These are phyloP conservation scores for Taxidea taxus DNA, from an alignment of 2,113 vertebrate species.

Conservation along the genomic window DNA sequence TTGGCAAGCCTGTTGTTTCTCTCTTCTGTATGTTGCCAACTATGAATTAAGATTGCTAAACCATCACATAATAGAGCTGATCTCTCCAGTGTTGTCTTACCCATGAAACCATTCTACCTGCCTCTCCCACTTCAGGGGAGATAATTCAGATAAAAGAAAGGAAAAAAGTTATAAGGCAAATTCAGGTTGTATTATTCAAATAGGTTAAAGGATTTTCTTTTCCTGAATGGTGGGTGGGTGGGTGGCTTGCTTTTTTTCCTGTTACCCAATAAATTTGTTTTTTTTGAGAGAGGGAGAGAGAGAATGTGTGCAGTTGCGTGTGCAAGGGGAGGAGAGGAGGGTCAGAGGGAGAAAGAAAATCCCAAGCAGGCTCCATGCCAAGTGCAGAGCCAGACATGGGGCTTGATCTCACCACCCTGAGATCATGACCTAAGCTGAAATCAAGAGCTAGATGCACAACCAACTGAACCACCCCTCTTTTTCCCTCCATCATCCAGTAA, in stretches of 20 bases:
- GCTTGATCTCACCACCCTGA: no score
- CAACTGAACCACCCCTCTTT: no score
- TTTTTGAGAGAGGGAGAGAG: neutral
- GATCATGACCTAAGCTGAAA: no score
- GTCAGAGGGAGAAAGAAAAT: no score
- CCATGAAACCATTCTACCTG: neutral
- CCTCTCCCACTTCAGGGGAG: neutral
- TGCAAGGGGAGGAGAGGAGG: no score
- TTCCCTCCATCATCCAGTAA: no score
- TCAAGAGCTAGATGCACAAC: no score
- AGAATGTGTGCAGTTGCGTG: no score
- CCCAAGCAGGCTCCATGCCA: no score
- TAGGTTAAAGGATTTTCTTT: constrained; percentile 6
- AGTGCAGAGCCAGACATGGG: no score
- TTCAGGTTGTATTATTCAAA: neutral
- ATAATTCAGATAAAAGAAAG: neutral
- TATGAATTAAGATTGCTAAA: constrained; percentile 1
- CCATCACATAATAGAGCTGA: neutral
- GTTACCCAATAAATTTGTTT: neutral
- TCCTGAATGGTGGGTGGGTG: neutral
- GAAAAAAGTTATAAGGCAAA: neutral
- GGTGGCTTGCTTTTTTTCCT: neutral
- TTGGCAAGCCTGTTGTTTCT: neutral
- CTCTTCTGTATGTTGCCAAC: neutral
- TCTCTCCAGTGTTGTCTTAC: neutral